Evolutionary conservation across 2,888 invertebrate species (phyloP), one percentile per base, ranked within the genome.

Genomic region (Calameuta pallipes): DNA sequence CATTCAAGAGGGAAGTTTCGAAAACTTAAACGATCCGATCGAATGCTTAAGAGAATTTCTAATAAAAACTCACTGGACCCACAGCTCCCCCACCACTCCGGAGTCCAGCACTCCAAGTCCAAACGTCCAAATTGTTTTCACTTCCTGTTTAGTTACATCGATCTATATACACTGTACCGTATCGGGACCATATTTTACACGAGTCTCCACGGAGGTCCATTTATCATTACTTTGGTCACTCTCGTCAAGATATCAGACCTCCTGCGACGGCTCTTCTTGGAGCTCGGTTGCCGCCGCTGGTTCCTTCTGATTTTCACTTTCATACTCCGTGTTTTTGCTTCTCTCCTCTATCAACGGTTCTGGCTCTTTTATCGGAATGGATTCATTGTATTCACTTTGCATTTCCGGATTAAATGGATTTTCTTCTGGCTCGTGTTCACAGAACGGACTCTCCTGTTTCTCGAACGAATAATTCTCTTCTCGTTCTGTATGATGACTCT

Each of bases 11-110:
- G 71, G 33, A 33, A 71, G 34, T 74, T 56, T 56, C n/a, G 73
- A 80, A 71, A 80, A 81, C 73, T 37, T 75, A 79, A 81, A 78
- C 78, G 74, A 74, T 74, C 4, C 34, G 35, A 15, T 31, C 34
- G 74, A 74, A 69, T 76, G 77, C 77, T 76, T 76, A 74, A 74
- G 37, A 36, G 74, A 74, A 74, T 74, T 80, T 73, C 78, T 79
- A 79, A 79, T 79, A 80, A 79, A 80, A 82, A 81, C 80, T 83
- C 83, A 84, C 83, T 84, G 80, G 83, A 83, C 83, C 83, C 84
- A 85, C 79, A 79, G 84, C 83, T 82, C 78, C 83, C 83, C 79
- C 85, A 87, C 87, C 86, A 87, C 87, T 87, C 86, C 85, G 83
- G 81, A 83, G 81, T 81, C 80, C 77, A 81, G 76, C 81, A 77